phyloP scores from a whole-genome alignment of 2,797 vertebrate species.

The Gallirallus australis region DNA sequence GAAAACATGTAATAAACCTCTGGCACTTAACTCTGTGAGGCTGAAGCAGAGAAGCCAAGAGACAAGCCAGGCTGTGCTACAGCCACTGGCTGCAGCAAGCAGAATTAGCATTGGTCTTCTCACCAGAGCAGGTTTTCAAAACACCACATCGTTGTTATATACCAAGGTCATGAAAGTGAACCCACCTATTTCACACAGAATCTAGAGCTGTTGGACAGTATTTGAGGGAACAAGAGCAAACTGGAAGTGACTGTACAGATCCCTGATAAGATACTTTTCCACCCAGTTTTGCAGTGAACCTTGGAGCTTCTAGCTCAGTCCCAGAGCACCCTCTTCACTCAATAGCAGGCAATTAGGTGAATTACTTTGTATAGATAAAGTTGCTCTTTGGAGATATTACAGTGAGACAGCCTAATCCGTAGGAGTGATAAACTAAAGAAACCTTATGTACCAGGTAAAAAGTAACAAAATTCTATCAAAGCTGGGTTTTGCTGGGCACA shows the following conservation, averaged over 20 bases:
- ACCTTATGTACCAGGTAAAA: not conserved
- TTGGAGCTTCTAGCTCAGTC: constrained; percentile 20
- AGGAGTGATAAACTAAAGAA: constrained; percentile 18
- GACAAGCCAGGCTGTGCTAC: not conserved
- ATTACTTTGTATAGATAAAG: constrained; percentile 57
- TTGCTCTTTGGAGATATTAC: constrained; percentile 10
- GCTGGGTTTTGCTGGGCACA: not conserved
- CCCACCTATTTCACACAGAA: not conserved
- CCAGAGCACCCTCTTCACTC: constrained; percentile 4
- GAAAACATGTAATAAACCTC: constrained; percentile 29
- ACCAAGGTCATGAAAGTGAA: not conserved
- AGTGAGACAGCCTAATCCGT: not conserved
- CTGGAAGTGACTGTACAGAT: constrained; percentile 6
- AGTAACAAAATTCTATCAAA: not conserved
- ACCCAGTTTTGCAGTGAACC: constrained; percentile 42
- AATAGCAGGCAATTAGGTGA: constrained; percentile 61
- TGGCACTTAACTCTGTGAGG: not conserved
- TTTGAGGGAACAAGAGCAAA: constrained; percentile 32
- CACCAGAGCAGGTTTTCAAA: not conserved
- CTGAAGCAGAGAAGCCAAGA: not conserved
- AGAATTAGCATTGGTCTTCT: not conserved
- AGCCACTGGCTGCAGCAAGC: not conserved
- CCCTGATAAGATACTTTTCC: constrained; percentile 56
- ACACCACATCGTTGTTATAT: not conserved
- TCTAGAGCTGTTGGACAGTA: not conserved